Base-by-base conservation (phyloP, 2,888 invertebrate species). In the Spodoptera exigua region DNA sequence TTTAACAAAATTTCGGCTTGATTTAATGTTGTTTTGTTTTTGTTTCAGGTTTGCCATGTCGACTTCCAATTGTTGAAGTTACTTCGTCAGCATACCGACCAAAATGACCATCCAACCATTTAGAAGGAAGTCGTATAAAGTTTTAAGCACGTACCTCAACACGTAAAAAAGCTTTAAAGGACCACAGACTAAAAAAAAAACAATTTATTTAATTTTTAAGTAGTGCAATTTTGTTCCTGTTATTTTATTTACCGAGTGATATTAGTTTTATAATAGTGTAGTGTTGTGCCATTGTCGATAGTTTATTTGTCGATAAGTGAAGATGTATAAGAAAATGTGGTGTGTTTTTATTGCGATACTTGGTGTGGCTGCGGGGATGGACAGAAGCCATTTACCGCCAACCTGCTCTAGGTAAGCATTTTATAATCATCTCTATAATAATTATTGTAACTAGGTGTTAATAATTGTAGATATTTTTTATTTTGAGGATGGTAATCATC, bases 391-490 rank as follows among this genome's bases (percentile, higher is more conserved):
- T 27, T 81, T 94, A 65, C 95, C 95, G 51, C 95, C 95, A 14
- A 92, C 95, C 46, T 95, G 95, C 86, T 88, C 88, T 83, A 95
- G 95, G 95, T 95, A 79, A 94, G 93, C 85, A 32, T 16, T 46
- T 18, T 47, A 10, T 18, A 7, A 9, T n/a, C 10, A 14, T 51
- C 32, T 16, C 18, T 35, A 4, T n/a, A 21, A n/a, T n/a, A n/a
- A n/a, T n/a, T n/a, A n/a, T n/a, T n/a, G n/a, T n/a, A 14, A 37
- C 10, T 14, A n/a, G 34, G 10, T 1, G 21, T 36, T 16, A 7
- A 7, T 0, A 34, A 13, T 14, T 12, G 12, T 0, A 39, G n/a
- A 14, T 17, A 11, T 56, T 32, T 18, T 11, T 36, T 11, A 12
- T 36, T 36, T 36, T n/a, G 11, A 10, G 35, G n/a, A n/a, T n/a